Evolutionary conservation across 2,888 invertebrate species (phyloP), one percentile per base, ranked within the genome.

Genomic region (Acleris literana): DNA sequence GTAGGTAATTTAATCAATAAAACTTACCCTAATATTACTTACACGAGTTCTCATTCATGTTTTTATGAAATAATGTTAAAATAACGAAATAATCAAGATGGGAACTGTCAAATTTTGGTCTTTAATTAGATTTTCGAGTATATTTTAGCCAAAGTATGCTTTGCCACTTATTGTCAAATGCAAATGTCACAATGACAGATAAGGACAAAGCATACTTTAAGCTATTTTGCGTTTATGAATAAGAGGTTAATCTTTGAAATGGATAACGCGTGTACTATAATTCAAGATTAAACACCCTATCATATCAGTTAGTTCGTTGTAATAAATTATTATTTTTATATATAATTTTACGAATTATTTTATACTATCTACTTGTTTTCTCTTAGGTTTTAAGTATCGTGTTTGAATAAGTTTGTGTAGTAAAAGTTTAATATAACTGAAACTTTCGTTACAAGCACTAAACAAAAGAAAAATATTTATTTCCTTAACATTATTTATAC

Each of bases 261-360:
- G 16, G 33, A 80, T 78, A 80, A 83, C 80, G 73, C 71, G 71
- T 63, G 54, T 63, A 60, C 75, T 76, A 74, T 76, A 63, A 48
- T 60, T 61, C 52, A 58, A 55, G 56, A 16, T 46, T 33, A 33
- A 46, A 51, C 17, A 60, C 56, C 29, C 52, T 66, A 51, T 66
- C 46, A 79, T 83, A 85, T 84, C 79, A 80, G 79, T 88, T 66
- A 90, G 82, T 91, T 91, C 90, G 90, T 90, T 90, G 90, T 84
- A 82, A 82, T 87, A 84, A 79, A 80, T 85, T 82, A 82, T 79
- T 83, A 82, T 70, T 74, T 75, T 78, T 77, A 74, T 72, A 72
- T 33, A 70, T 78, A 79, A 79, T 81, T 81, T 75, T 82, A 72
- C 76, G 77, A 76, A 75, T 79, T 82, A 79, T 75, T 82, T 81